Evolutionary conservation across 2,888 invertebrate genomes (phyloP).

Genomic region (Girardia tigrina): DNA sequence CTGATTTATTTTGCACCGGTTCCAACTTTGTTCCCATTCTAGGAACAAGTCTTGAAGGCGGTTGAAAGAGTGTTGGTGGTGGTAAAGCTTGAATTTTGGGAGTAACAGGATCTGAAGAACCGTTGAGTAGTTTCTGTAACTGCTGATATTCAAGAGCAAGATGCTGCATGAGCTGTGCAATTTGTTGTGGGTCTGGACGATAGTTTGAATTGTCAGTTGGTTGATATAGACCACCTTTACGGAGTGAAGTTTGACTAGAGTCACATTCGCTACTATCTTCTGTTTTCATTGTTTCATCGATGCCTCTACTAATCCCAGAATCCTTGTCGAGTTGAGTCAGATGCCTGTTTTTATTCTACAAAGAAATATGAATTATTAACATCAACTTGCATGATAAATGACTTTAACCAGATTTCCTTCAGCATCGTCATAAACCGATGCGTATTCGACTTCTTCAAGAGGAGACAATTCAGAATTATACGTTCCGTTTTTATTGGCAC

Average conservation of each 20-base stretch:
- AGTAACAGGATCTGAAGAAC: constrained; percentile 3
- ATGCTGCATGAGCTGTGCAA: constrained; percentile 1
- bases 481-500: background rate
- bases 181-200: background rate
- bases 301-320: background rate
- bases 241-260: background rate
- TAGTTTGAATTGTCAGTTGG: background rate
- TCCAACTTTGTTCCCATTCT: constrained; percentile 46
- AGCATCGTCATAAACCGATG: background rate
- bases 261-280: constrained; percentile 8
- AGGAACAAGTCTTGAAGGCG: constrained; percentile 40
- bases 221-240: background rate
- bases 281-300: background rate
- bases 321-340: background rate
- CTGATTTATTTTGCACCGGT: background rate
- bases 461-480: background rate
- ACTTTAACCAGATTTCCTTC: background rate
- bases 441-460: background rate
- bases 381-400: background rate
- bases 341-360: background rate
- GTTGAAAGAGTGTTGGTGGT: constrained; percentile 2
- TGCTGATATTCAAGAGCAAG: background rate
- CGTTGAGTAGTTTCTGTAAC: background rate
- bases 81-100: constrained; percentile 5
- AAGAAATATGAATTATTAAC: background rate